A percentile compares a stretch with the other conserved stretches of the same genome.
These are phyloP conservation scores for Struthio camelus DNA, from an alignment of 2,113 vertebrate species.

Conservation along the genomic window DNA sequence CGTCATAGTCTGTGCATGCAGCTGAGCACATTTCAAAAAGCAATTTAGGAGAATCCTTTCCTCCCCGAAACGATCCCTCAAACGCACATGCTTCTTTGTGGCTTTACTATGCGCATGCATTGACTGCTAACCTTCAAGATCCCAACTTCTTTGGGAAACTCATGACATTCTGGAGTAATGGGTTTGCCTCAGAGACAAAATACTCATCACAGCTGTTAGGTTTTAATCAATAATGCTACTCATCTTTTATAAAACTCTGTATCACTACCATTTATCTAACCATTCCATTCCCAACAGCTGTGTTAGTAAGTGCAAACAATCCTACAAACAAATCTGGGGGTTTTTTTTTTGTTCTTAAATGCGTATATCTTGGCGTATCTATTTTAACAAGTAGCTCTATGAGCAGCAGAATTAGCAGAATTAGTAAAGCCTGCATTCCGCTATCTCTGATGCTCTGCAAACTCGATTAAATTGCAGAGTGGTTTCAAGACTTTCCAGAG, in stretches of 20 bases:
- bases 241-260: background rate
- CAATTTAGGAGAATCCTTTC: background rate
- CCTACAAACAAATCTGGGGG: background rate
- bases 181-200: background rate
- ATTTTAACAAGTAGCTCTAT: background rate
- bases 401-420: background rate
- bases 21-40: background rate
- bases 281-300: background rate
- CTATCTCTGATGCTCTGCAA: background rate
- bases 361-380: background rate
- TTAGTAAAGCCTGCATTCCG: background rate
- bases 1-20: background rate
- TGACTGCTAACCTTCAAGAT: background rate
- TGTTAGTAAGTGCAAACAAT: background rate
- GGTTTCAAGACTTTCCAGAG: background rate
- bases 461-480: background rate
- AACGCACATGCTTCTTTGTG: background rate
- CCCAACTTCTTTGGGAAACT: background rate
- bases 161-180: background rate
- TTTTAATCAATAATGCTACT: slow-evolving; percentile 6
- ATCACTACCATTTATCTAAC: background rate
- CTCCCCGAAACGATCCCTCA: background rate
- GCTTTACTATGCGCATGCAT: background rate
- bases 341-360: background rate
- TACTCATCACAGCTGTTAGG: background rate